A percentile compares a stretch with the other conserved stretches of the same genome.
Conservation (phyloP, 2,113 vertebrate species). For the Tychaedon coryphoeus region DNA sequence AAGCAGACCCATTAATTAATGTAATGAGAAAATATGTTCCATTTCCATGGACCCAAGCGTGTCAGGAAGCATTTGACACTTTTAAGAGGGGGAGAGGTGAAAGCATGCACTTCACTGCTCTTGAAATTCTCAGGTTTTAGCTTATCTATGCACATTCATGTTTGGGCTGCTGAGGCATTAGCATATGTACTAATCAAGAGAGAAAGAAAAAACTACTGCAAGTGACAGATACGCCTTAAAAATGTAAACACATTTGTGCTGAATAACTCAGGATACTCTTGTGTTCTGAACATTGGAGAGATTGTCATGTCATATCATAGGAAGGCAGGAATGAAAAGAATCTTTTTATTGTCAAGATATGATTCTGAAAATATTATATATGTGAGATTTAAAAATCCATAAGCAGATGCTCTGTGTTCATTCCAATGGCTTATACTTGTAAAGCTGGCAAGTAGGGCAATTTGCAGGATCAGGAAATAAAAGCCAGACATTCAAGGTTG, state of each 20-base stretch:
- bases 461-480: background rate
- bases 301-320: background rate
- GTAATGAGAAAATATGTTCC: slow-evolving; percentile 82
- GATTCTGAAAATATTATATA: background rate
- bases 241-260: background rate
- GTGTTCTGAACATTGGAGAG: background rate
- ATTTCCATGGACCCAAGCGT: slow-evolving; percentile 67
- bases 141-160: slow-evolving; percentile 45
- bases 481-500: background rate
- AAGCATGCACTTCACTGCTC: slow-evolving; percentile 3
- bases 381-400: background rate
- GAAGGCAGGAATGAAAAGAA: background rate
- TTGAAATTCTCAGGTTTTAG: slow-evolving; percentile 41
- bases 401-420: background rate
- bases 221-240: background rate
- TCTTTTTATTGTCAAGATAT: background rate
- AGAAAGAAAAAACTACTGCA: background rate
- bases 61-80: slow-evolving; percentile 73
- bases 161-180: slow-evolving; percentile 16
- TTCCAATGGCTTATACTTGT: background rate
- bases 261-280: background rate
- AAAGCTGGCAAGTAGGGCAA: background rate
- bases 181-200: background rate
- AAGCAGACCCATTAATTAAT: slow-evolving; percentile 80
- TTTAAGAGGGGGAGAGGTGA: slow-evolving; percentile 56